phyloP scores from a whole-genome alignment of 2,888 invertebrate species.

The Lysandra coridon region DNA sequence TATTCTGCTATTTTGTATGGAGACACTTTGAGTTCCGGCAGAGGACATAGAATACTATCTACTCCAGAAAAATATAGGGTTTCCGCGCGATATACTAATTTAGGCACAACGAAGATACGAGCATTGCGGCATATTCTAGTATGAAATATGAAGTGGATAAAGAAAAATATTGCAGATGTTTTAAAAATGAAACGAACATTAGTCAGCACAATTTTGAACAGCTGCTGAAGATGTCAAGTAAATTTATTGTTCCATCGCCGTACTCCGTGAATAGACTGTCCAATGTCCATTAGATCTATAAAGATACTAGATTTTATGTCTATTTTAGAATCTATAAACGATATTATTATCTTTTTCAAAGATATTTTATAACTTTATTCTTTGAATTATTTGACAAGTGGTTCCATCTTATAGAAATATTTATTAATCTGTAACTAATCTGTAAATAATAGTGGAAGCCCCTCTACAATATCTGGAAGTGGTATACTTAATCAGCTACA shows the following conservation, averaged over 20 bases:
- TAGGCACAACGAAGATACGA: too few species aligned
- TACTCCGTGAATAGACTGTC: conserved; percentile 6
- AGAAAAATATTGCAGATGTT: conserved; percentile 20
- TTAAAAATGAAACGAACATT: conserved; percentile 29
- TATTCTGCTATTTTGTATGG: too few species aligned
- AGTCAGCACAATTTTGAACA: conserved; percentile 30
- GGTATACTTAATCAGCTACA: too few species aligned
- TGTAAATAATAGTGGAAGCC: too few species aligned
- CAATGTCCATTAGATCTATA: not conserved
- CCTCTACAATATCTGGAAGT: too few species aligned
- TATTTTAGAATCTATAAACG: not conserved
- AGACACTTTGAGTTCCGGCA: too few species aligned
- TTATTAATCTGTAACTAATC: too few species aligned
- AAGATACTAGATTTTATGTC: not conserved
- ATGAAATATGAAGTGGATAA: conserved; percentile 10
- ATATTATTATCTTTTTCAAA: not conserved
- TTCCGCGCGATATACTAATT: not conserved
- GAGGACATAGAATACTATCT: too few species aligned
- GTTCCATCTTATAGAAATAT: too few species aligned
- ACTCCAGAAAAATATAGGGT: not conserved
- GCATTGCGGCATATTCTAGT: not conserved
- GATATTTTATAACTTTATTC: not conserved
- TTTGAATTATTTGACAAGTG: too few species aligned
- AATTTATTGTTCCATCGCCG: conserved; percentile 9
- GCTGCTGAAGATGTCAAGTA: conserved; percentile 27